Conservation (phyloP, 2,113 vertebrate genomes). For the Lampris megalopsis region DNA sequence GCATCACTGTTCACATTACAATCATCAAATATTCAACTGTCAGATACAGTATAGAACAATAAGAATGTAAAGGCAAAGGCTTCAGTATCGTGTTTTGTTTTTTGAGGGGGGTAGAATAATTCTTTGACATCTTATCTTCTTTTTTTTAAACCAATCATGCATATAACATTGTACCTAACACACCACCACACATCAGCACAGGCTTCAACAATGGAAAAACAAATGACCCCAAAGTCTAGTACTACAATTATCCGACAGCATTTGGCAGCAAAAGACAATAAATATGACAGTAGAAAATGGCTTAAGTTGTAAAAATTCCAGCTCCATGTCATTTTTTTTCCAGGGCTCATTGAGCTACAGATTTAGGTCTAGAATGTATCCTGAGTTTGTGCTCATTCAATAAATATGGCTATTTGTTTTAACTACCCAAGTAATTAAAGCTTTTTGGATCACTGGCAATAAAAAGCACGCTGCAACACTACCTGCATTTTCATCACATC, state of each 20-base stretch:
- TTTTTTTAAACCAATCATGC: background rate
- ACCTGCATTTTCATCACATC: slow-evolving; percentile 22
- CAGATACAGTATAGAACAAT: slow-evolving; percentile 17
- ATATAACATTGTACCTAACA: slow-evolving; percentile 27
- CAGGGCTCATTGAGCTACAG: slow-evolving; percentile 3
- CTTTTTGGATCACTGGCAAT: background rate
- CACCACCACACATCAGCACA: slow-evolving; percentile 12
- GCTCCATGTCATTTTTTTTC: slow-evolving; percentile 3
- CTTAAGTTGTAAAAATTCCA: background rate
- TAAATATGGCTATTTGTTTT: background rate
- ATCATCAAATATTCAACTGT: slow-evolving; percentile 21
- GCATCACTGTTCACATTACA: background rate
- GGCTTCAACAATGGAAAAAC: slow-evolving; percentile 5
- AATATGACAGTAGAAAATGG: slow-evolving; percentile 4
- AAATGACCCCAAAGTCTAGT: slow-evolving; percentile 5
- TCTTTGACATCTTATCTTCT: slow-evolving; percentile 9
- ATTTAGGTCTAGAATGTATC: background rate
- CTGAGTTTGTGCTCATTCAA: background rate
- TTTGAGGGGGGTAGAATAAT: background rate
- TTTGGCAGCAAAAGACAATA: background rate
- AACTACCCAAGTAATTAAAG: background rate
- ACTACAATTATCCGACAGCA: background rate
- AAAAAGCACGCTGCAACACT: slow-evolving; percentile 27
- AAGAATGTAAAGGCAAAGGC: background rate
- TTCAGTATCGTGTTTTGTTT: slow-evolving; percentile 15